Evolutionary conservation across 2,888 invertebrate species (phyloP).

Genomic region (Eupsilia transversa): DNA sequence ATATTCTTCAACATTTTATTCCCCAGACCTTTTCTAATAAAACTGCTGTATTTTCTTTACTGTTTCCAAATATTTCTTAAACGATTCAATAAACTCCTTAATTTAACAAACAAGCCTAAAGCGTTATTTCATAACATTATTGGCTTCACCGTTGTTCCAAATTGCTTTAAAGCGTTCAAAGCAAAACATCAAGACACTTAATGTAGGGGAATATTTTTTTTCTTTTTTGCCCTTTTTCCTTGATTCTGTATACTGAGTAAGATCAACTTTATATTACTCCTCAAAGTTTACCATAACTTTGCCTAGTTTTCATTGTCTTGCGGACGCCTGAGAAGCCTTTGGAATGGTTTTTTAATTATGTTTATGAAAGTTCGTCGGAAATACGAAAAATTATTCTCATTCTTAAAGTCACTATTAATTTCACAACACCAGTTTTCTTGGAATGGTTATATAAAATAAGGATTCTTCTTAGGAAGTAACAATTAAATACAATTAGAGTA

Average conservation of each 20-base stretch:
- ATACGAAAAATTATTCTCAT: slow-evolving; percentile 66
- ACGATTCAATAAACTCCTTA: slow-evolving; percentile 43
- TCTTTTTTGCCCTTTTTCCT: slow-evolving; percentile 44
- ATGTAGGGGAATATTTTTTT: slow-evolving; percentile 37
- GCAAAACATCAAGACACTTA: slow-evolving; percentile 49
- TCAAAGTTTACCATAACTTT: slow-evolving; percentile 67
- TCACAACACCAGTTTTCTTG: slow-evolving; percentile 12
- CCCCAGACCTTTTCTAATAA: not conserved
- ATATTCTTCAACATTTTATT: slow-evolving; percentile 4
- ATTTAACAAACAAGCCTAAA: slow-evolving; percentile 49
- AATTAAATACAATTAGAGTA: not conserved
- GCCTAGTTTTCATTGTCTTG: slow-evolving; percentile 69
- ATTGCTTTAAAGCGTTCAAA: slow-evolving; percentile 58
- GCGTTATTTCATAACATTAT: slow-evolving; percentile 57
- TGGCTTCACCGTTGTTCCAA: slow-evolving; percentile 49
- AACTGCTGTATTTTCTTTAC: slow-evolving; percentile 22
- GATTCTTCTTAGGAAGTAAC: not conserved
- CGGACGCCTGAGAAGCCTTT: slow-evolving; percentile 70
- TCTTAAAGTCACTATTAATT: slow-evolving; percentile 46
- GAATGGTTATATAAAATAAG: not conserved
- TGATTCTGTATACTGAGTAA: slow-evolving; percentile 46
- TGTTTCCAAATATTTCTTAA: slow-evolving; percentile 23
- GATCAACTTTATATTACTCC: slow-evolving; percentile 69
- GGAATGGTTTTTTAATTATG: slow-evolving; percentile 78
- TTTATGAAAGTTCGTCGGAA: slow-evolving; percentile 64